Conservation (phyloP, 2,113 vertebrate species). For the Pseudopipra pipra region DNA sequence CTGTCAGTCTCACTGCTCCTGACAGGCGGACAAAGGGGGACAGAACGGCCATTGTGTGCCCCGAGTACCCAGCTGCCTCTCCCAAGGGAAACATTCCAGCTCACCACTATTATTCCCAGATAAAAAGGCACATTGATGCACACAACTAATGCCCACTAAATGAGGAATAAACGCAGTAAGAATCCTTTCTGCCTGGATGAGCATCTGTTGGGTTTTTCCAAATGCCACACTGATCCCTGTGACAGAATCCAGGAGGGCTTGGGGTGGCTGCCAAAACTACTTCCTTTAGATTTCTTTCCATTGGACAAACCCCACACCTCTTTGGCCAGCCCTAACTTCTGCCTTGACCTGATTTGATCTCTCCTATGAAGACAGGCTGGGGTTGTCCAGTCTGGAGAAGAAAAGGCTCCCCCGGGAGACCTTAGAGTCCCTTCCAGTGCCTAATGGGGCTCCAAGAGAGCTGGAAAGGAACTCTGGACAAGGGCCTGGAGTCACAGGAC, state of each 20-base stretch:
- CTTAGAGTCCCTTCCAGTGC: background rate
- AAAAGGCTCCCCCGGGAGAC: background rate
- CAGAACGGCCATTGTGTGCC: background rate
- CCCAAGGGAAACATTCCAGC: background rate
- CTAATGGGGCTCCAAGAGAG: background rate
- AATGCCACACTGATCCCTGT: rapidly evolving
- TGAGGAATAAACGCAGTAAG: background rate
- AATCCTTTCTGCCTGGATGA: background rate
- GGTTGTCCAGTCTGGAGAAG: background rate
- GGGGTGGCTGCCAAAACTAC: background rate
- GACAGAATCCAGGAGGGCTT: background rate
- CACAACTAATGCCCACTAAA: background rate
- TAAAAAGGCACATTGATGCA: background rate
- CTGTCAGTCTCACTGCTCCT: background rate
- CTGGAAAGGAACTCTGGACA: background rate
- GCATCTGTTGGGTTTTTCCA: background rate
- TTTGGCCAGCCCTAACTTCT: background rate
- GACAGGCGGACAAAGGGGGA: background rate
- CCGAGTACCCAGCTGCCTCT: background rate
- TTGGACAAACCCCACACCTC: background rate
- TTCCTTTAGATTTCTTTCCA: background rate
- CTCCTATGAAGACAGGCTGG: background rate
- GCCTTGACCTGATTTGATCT: background rate
- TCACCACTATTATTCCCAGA: background rate
- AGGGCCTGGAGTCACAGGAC: background rate